Evolutionary conservation across 2,888 invertebrate genomes (phyloP).

Genomic region (Deroplatys truncata): DNA sequence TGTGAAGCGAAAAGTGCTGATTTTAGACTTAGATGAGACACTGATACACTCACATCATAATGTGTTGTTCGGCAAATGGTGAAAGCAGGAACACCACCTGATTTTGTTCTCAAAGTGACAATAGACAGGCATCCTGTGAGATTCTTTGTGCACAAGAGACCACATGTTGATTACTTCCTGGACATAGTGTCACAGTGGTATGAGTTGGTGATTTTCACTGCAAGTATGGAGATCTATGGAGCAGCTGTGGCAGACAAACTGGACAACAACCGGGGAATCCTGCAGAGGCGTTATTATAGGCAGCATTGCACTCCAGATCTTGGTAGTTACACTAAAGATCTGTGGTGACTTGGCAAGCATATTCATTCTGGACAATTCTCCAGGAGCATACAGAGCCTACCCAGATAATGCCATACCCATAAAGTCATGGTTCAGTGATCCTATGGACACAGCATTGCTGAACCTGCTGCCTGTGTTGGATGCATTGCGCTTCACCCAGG

Average conservation of each 20-base stretch:
- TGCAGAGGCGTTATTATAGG: slow-evolving; percentile 89
- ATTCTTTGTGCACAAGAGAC: slow-evolving; percentile 99
- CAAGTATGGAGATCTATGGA: slow-evolving; percentile 99
- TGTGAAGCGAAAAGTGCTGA: slow-evolving; percentile 94
- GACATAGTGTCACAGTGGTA: slow-evolving; percentile 98
- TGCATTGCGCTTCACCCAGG: slow-evolving; percentile 92
- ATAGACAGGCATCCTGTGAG: slow-evolving; percentile 99
- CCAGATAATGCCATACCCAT: slow-evolving; percentile 99
- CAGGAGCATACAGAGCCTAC: slow-evolving; percentile 97
- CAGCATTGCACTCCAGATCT: slow-evolving; percentile 97
- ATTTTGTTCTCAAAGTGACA: slow-evolving; percentile 95
- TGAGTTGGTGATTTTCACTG: slow-evolving; percentile 97
- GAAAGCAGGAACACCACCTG: slow-evolving; percentile 96
- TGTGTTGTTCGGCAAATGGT: slow-evolving; percentile 90
- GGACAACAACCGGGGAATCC: slow-evolving; percentile 90
- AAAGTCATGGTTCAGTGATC: slow-evolving; percentile 99
- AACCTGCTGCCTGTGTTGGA: slow-evolving; percentile 97
- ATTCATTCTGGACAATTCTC: slow-evolving; percentile 99
- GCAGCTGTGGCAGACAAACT: slow-evolving; percentile 98
- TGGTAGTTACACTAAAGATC: slow-evolving; percentile 99
- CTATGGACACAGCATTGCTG: slow-evolving; percentile 92
- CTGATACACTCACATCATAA: slow-evolving; percentile 99
- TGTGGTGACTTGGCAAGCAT: slow-evolving; percentile 95
- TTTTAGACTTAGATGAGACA: slow-evolving; percentile 97
- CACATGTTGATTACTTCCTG: slow-evolving; percentile 98